phyloP scores from a whole-genome alignment of 2,113 vertebrate species.

The Spea bombifrons region DNA sequence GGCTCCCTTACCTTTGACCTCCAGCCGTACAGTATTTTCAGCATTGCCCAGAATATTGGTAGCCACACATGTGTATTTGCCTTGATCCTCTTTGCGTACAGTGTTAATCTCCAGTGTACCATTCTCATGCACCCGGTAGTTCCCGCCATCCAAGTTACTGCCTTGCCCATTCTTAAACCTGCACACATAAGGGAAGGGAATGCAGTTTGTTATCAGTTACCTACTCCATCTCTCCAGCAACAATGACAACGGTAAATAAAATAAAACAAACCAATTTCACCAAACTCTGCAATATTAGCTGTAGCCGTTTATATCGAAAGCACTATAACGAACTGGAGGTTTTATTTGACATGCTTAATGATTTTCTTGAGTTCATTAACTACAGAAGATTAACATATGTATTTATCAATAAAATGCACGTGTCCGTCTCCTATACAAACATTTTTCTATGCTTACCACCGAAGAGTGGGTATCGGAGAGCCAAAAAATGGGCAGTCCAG shows the following conservation, averaged over 20 bases:
- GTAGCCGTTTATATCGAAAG: too few relatives aligned
- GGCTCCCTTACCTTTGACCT: slow-evolving; percentile 87
- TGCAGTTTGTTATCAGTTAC: neutral
- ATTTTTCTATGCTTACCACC: slow-evolving; percentile 75
- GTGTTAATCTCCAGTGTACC: slow-evolving; percentile 86
- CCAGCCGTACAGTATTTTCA: slow-evolving; percentile 86
- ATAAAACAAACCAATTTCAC: neutral
- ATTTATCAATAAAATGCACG: too few relatives aligned
- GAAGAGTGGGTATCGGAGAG: slow-evolving; percentile 84
- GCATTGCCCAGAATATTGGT: slow-evolving; percentile 86
- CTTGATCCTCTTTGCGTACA: slow-evolving; percentile 83
- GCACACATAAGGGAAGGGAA: slow-evolving; percentile 2
- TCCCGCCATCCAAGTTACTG: slow-evolving; percentile 87
- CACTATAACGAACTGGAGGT: too few relatives aligned
- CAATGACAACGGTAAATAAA: neutral
- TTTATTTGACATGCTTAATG: too few relatives aligned
- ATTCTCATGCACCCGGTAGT: slow-evolving; percentile 84
- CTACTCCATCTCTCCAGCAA: neutral
- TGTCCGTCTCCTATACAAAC: neutral
- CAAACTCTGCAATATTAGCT: too few relatives aligned
- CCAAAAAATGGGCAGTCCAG: slow-evolving; percentile 93
- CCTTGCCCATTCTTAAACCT: slow-evolving; percentile 99
- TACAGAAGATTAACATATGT: too few relatives aligned
- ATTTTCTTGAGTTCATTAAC: too few relatives aligned
- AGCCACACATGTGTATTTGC: slow-evolving; percentile 93